Evolutionary conservation across 2,888 invertebrate species (phyloP).

Genomic region (Ecliptopera silaceata): DNA sequence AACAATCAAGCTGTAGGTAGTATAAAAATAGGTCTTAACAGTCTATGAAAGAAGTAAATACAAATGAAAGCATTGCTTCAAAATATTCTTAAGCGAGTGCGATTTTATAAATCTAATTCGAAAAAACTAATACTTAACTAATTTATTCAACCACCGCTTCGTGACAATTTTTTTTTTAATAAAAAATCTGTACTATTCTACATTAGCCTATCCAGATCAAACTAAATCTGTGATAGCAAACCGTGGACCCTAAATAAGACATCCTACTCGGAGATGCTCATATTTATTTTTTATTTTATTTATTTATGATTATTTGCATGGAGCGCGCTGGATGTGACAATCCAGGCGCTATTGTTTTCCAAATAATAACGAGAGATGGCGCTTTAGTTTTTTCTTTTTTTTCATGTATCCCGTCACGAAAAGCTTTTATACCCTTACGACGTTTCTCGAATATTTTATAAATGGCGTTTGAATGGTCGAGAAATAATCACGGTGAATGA

Average conservation of each 20-base stretch:
- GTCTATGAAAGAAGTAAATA: too few relatives aligned
- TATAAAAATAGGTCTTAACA: too few relatives aligned
- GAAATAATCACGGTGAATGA: slow-evolving; percentile 35
- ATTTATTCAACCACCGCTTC: too few relatives aligned
- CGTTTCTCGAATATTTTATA: slow-evolving; percentile 36
- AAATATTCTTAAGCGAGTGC: too few relatives aligned
- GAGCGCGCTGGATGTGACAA: slow-evolving; percentile 77
- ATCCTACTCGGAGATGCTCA: slow-evolving; percentile 61
- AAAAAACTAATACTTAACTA: too few relatives aligned
- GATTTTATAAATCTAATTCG: too few relatives aligned
- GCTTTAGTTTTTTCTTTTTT: slow-evolving; percentile 61
- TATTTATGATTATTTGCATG: slow-evolving; percentile 82
- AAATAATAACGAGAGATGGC: slow-evolving; percentile 81
- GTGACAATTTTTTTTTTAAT: not conserved
- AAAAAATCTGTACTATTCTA: not conserved
- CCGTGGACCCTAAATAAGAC: slow-evolving; percentile 72
- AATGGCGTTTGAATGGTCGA: slow-evolving; percentile 39
- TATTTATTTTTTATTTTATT: slow-evolving; percentile 82
- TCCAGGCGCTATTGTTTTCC: slow-evolving; percentile 77
- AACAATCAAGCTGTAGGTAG: too few relatives aligned
- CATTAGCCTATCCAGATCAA: slow-evolving; percentile 4
- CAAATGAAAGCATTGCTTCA: too few relatives aligned
- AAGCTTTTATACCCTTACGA: slow-evolving; percentile 38
- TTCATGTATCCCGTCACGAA: slow-evolving; percentile 63
- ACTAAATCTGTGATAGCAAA: slow-evolving; percentile 46